Evolutionary conservation across 2,888 invertebrate species (phyloP).

Genomic region (Raillietiella orientalis): DNA sequence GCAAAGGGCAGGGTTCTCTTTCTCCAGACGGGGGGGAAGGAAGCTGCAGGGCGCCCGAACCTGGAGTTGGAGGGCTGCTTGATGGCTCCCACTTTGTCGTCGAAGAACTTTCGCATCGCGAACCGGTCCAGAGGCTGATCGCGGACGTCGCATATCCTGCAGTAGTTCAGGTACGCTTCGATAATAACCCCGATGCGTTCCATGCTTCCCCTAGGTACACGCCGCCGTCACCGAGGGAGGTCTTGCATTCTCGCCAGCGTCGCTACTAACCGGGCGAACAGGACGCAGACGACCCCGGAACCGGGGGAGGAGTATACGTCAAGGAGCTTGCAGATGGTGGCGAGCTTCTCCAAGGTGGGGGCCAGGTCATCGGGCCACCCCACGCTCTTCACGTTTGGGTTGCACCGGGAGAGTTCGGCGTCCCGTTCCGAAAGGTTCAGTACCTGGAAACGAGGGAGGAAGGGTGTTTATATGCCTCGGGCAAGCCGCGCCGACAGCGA

Average conservation of each 20-base stretch:
- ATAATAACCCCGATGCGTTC: constrained; percentile 59
- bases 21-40: not conserved
- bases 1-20: not conserved
- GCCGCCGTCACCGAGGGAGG: too few species aligned
- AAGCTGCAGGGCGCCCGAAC: constrained; percentile 13
- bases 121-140: constrained; percentile 49
- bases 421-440: constrained; percentile 45
- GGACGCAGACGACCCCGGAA: constrained; percentile 48
- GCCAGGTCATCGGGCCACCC: constrained; percentile 61
- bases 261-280: constrained; percentile 47
- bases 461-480: too few species aligned
- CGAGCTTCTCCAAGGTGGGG: constrained; percentile 58
- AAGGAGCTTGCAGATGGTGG: constrained; percentile 69
- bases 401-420: constrained; percentile 27
- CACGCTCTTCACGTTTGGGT: constrained; percentile 27
- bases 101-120: constrained; percentile 67
- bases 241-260: too few species aligned
- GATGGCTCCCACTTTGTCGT: constrained; percentile 35
- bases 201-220: constrained; percentile 42
- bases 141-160: constrained; percentile 48
- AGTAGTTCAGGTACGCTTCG: constrained; percentile 77
- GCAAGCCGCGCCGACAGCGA: too few species aligned
- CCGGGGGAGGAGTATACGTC: constrained; percentile 65
- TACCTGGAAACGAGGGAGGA: constrained; percentile 25
- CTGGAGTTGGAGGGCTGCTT: constrained; percentile 39